Conservation (phyloP, 37 sponge, comb jelly and placozoan genomes). For the Spongilla lacustris region DNA sequence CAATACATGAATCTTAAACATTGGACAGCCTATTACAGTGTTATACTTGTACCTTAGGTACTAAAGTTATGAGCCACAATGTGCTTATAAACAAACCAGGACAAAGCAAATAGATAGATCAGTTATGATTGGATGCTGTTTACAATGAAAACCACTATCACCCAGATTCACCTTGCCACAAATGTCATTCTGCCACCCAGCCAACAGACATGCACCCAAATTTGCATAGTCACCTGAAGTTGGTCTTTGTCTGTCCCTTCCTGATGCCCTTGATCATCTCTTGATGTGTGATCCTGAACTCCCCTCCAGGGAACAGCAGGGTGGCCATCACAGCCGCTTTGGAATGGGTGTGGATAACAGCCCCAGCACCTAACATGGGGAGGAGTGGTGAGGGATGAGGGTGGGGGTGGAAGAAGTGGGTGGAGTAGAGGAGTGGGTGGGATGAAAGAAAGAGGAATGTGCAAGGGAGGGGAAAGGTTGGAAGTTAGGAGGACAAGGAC, state of each 20-base stretch:
- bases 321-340: conserved; percentile 79
- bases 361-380: conserved; percentile 50
- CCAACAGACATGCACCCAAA: background rate
- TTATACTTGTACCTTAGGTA: no score
- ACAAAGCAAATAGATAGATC: no score
- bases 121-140: no score
- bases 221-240: conserved; percentile 26
- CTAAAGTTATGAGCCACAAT: no score
- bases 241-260: conserved; percentile 34
- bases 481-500: no score
- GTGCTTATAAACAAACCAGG: no score
- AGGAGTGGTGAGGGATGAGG: background rate
- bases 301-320: conserved; percentile 59
- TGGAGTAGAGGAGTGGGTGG: background rate
- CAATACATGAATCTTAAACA: no score
- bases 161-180: no score
- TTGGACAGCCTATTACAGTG: no score
- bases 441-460: background rate
- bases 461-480: no score
- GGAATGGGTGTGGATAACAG: conserved; percentile 85
- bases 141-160: no score
- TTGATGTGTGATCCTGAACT: conserved; percentile 64
- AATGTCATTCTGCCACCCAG: no score
- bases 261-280: conserved; percentile 83
- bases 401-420: background rate